Percentiles rank a stretch among this genome's conserved stretches.
These are phyloP conservation scores for Desmodus rotundus DNA, from an alignment of 2,113 vertebrate species.

Conservation along the genomic window DNA sequence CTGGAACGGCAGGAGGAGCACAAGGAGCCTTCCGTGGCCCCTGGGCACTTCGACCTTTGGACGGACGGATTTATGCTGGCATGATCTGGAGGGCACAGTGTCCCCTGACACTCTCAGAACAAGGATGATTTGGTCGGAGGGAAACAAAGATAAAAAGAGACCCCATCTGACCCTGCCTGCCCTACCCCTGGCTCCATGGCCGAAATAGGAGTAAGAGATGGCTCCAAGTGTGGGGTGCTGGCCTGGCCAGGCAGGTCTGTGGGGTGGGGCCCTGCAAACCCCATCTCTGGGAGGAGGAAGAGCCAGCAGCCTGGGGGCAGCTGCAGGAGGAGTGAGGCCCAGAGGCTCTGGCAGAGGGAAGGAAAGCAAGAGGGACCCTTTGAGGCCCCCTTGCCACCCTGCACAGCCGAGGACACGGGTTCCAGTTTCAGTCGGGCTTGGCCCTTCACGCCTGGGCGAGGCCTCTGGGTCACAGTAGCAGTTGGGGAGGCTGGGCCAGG, in stretches of 20 bases:
- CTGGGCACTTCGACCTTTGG: background rate
- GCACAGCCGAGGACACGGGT: background rate
- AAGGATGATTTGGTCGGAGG: background rate
- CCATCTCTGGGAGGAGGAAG: background rate
- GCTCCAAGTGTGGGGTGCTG: conserved; percentile 60
- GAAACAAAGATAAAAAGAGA: background rate
- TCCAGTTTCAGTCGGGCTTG: conserved; percentile 64
- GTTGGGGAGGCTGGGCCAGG: conserved; percentile 22
- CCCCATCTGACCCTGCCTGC: background rate
- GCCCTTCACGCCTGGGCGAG: conserved; percentile 24
- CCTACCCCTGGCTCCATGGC: background rate
- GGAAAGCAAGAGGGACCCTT: background rate
- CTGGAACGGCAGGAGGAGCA: background rate
- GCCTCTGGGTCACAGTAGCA: conserved; percentile 72
- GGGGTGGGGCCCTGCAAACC: background rate
- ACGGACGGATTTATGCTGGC: conserved; percentile 59
- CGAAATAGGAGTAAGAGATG: background rate
- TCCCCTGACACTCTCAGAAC: background rate
- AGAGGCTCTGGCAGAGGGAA: background rate
- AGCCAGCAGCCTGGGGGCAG: background rate
- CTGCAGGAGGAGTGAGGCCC: background rate
- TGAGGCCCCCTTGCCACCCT: background rate
- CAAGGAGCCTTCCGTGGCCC: background rate
- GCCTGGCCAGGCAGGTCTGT: background rate
- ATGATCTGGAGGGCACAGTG: background rate